Evolutionary conservation across 2,113 vertebrate species (phyloP).

Genomic region (Sander lucioperca): DNA sequence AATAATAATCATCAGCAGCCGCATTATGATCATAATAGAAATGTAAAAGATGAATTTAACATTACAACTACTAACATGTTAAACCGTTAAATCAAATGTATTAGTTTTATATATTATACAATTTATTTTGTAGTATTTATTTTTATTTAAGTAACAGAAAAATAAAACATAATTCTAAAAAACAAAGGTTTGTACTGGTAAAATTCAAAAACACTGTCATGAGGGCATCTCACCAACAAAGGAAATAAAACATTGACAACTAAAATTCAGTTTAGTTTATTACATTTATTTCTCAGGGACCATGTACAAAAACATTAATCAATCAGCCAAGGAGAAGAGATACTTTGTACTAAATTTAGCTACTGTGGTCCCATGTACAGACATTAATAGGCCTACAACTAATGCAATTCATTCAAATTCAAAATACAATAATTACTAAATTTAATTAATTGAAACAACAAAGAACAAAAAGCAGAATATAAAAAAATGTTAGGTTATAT

Average conservation of each 20-base stretch:
- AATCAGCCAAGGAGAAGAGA: not conserved
- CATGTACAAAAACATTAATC: not conserved
- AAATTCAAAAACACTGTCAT: not conserved
- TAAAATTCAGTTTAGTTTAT: not conserved
- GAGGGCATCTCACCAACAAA: not conserved
- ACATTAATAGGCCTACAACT: no score
- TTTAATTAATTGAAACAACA: no score
- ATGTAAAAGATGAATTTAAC: not conserved
- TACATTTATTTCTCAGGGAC: not conserved
- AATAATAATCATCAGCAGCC: no score
- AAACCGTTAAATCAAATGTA: not conserved
- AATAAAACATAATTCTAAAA: not conserved
- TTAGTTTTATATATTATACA: not conserved
- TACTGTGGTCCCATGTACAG: no score
- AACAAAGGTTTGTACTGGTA: not conserved
- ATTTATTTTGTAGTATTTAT: not conserved
- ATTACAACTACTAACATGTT: not conserved
- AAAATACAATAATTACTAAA: no score
- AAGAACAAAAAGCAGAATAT: no score
- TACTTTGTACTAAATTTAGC: no score
- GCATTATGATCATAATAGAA: not conserved
- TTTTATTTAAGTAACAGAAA: not conserved
- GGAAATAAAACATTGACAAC: not conserved
- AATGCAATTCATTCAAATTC: no score
- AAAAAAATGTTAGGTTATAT: no score